These are phyloP conservation scores for Heliconius congener DNA, from an alignment of 1,140 invertebrate species.

Conservation along the genomic window DNA sequence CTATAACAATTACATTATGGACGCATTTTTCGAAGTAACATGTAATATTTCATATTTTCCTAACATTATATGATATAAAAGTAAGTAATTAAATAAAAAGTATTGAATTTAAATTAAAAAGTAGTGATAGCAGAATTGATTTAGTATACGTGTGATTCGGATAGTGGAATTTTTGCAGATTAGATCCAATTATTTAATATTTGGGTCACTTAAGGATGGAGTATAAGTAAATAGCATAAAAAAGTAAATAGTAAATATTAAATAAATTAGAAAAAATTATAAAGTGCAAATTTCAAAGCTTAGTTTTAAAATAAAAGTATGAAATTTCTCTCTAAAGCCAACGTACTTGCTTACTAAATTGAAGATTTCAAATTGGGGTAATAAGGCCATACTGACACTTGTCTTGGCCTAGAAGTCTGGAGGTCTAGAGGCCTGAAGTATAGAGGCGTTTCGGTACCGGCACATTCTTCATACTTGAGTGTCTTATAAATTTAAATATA, in stretches of 20 bases:
- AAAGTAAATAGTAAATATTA: too few species aligned
- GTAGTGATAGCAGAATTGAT: too few species aligned
- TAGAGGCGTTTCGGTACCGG: constrained; percentile 9
- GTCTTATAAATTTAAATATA: constrained; percentile 7
- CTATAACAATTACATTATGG: constrained; percentile 17
- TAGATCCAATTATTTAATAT: not conserved
- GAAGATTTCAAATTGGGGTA: constrained; percentile 14
- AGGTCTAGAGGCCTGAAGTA: constrained; percentile 14
- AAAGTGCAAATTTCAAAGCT: constrained; percentile 5
- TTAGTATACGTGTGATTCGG: too few species aligned
- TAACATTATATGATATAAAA: not conserved
- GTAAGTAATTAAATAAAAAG: not conserved
- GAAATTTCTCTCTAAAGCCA: not conserved
- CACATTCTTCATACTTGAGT: constrained; percentile 6
- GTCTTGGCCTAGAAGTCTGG: constrained; percentile 11
- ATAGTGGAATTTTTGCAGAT: not conserved
- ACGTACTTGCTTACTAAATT: constrained; percentile 14
- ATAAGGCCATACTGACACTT: constrained; percentile 13
- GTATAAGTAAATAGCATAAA: not conserved
- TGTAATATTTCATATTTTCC: not conserved
- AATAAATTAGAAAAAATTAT: not conserved
- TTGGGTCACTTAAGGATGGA: not conserved
- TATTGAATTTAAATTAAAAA: too few species aligned
- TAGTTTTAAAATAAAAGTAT: constrained; percentile 9
- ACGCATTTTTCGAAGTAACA: not conserved